These are phyloP conservation scores for Salvelinus alpinus DNA, from an alignment of 2,113 vertebrate species.

Conservation along the genomic window DNA sequence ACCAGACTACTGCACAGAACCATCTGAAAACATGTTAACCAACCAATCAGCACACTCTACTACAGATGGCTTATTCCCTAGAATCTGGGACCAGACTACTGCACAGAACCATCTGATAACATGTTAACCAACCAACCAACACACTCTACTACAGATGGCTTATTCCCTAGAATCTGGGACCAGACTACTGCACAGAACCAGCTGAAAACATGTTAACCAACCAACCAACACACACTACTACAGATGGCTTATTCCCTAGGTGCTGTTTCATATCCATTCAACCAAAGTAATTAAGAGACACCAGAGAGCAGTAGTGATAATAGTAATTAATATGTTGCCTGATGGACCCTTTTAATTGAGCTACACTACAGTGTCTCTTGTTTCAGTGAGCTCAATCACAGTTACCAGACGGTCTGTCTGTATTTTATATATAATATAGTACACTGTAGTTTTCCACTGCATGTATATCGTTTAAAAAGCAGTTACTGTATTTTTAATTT, in stretches of 20 bases:
- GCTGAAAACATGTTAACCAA: too few relatives aligned
- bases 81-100: neutral
- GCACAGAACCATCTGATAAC: too few relatives aligned
- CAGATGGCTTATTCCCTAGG: neutral
- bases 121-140: too few relatives aligned
- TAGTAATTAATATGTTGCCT: conserved; percentile 34
- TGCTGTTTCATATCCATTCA: neutral
- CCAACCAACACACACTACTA: neutral
- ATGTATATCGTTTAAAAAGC: neutral
- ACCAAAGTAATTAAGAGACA: conserved; percentile 38
- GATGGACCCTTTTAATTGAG: conserved; percentile 10
- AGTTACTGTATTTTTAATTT: neutral
- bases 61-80: too few relatives aligned
- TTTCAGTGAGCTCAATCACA: neutral
- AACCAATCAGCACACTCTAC: too few relatives aligned
- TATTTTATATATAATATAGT: neutral
- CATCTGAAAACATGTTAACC: too few relatives aligned
- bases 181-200: neutral
- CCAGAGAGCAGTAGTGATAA: conserved; percentile 17
- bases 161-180: neutral
- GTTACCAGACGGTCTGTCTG: neutral
- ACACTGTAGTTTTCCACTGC: neutral
- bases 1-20: too few relatives aligned
- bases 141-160: too few relatives aligned
- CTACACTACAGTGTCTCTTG: conserved; percentile 2